Base-by-base conservation (phyloP, 2,113 vertebrate species). In the Neolamprologus toae region DNA sequence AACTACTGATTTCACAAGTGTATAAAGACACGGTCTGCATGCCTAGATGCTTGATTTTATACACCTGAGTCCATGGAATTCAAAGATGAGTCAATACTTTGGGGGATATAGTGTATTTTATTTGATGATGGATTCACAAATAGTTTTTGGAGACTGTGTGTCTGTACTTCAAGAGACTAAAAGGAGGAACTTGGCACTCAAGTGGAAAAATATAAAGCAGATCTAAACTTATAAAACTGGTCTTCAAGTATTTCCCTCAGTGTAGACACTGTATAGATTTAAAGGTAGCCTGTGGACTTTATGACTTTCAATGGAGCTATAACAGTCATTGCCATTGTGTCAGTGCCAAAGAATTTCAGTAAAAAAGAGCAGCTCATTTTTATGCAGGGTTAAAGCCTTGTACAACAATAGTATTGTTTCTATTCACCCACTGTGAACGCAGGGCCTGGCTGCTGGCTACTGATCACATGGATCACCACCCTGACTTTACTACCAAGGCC, bases 391-490 rank as follows among this genome's bases (percentile, higher is more conserved):
- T 87, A 19, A 49, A 76, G 55, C 40, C 51, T 88, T 57, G 66
- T 19, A 57, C 61, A 82, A 49, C 71, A 28, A 42, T 57, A 14
- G 21, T 23, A 54, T 59, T 87, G 83, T 89, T 88, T 79, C 63
- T 66, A 49, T 31, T 81, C 71, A 83, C 23, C 54, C 47, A 37
- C 42, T 76, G 73, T 83, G 86, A 83, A 89, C 49, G 78, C 54
- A 40, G 53, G 71, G 31, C 49, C 81, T 80, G 61, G 76, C 84
- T 66, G 83, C 88, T 71, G 61, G 61, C 42, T 86, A 89, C 57
- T 83, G 90, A 94, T 85, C 89, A 78, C 49, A 47, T 83, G 42
- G 71, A 79, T 88, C 84, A 31, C 8, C 83, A 88, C 85, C 83
- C 54, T 45, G 21, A 82, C 86, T 82, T 63, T 47, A 85, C 80